A percentile compares a stretch with the other conserved stretches of the same genome.
Conservation (phyloP, 2,113 vertebrate genomes). For the Marmota monax region DNA sequence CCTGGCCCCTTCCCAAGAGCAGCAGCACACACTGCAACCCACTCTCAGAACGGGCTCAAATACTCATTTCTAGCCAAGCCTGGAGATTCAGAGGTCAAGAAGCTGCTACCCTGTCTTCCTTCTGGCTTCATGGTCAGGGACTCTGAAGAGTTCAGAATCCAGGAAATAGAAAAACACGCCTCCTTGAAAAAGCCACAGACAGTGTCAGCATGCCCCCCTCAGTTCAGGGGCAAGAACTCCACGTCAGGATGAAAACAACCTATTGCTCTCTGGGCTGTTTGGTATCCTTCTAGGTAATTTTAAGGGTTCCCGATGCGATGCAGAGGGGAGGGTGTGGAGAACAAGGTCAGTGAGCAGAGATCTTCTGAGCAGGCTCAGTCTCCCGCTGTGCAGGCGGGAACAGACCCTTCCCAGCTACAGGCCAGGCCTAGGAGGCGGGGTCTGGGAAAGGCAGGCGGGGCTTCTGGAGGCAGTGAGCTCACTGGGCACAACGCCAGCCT, state of each 20-base stretch:
- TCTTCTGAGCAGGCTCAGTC: not conserved
- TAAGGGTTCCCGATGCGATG: constrained; percentile 12
- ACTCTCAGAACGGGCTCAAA: not conserved
- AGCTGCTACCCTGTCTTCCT: not conserved
- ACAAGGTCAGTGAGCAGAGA: not conserved
- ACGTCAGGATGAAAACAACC: constrained; percentile 20
- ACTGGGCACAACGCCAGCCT: constrained; percentile 65
- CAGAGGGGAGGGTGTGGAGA: not conserved
- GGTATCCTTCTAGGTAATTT: constrained; percentile 14
- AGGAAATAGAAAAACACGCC: not conserved
- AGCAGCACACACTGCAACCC: not conserved
- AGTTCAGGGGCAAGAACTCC: constrained; percentile 35
- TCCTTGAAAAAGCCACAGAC: not conserved
- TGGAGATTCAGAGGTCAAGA: not conserved
- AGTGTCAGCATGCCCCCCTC: not conserved
- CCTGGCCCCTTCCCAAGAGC: not conserved
- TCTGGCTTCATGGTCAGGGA: not conserved
- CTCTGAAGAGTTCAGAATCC: not conserved
- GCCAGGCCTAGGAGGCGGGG: not conserved
- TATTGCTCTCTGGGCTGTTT: not conserved
- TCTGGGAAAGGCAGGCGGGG: constrained; percentile 64
- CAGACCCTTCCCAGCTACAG: constrained; percentile 47
- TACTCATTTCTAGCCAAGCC: not conserved
- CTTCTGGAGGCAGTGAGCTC: constrained; percentile 72
- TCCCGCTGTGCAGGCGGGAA: not conserved